A percentile compares a stretch with the other conserved stretches of the same genome.
Evolutionary conservation across 2,113 vertebrate species (phyloP).

Genomic region (Datnioides undecimradiatus): DNA sequence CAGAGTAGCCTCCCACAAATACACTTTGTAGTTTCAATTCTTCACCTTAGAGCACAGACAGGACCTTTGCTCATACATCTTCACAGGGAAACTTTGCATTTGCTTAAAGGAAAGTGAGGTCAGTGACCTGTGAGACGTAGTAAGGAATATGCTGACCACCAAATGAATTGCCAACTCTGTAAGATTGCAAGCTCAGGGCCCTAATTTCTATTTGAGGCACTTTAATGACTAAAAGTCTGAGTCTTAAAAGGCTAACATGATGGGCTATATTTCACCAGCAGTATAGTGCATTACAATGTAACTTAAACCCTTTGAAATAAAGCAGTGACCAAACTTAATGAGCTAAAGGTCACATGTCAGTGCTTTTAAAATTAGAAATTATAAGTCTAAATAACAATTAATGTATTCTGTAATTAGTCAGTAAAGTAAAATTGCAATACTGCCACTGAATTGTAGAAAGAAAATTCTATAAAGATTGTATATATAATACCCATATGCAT

Average conservation of each 20-base stretch:
- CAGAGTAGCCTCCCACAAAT: not conserved
- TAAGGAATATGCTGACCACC: conserved; percentile 36
- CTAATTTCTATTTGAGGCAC: conserved; percentile 18
- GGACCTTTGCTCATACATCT: conserved; percentile 24
- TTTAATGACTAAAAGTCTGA: conserved; percentile 28
- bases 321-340: not conserved
- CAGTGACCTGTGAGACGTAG: conserved; percentile 33
- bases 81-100: conserved; percentile 29
- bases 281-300: not conserved
- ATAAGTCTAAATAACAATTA: too few relatives aligned
- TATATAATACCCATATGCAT: not conserved
- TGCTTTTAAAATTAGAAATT: not conserved
- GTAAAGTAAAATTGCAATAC: not conserved
- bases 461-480: not conserved
- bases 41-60: conserved; percentile 5
- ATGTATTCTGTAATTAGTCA: not conserved
- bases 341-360: not conserved
- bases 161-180: conserved; percentile 19
- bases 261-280: conserved; percentile 29
- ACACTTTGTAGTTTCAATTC: not conserved
- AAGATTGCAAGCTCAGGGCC: conserved; percentile 12
- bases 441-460: not conserved
- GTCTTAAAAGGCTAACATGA: conserved; percentile 25
- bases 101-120: conserved; percentile 52
- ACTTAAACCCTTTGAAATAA: not conserved